These are phyloP conservation scores for Torymus texanus DNA, from an alignment of 2,888 invertebrate species.

Conservation along the genomic window DNA sequence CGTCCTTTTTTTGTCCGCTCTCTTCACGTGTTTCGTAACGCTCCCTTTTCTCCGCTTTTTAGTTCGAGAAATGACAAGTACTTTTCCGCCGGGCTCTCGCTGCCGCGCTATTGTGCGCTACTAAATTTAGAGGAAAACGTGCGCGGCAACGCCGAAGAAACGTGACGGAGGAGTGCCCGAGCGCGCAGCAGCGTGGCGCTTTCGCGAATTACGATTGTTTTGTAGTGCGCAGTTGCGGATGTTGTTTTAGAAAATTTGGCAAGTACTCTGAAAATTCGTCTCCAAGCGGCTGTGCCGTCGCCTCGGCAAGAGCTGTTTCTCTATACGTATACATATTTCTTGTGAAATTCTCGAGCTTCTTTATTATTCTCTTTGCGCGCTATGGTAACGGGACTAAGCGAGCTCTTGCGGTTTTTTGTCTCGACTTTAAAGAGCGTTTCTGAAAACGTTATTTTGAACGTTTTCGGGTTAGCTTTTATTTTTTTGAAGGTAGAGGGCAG, in stretches of 20 bases:
- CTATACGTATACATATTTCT: too few species aligned
- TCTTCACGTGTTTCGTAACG: background rate
- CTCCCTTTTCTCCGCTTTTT: conserved; percentile 11
- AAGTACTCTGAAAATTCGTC: conserved; percentile 3
- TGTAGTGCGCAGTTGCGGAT: too few species aligned
- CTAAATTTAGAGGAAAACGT: conserved; percentile 8
- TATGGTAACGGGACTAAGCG: too few species aligned
- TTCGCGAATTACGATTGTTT: conserved; percentile 19
- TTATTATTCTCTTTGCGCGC: too few species aligned
- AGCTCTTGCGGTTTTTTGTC: too few species aligned
- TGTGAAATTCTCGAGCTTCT: too few species aligned
- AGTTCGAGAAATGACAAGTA: conserved; percentile 17
- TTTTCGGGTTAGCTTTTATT: too few species aligned
- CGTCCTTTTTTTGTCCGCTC: background rate
- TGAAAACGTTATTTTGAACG: too few species aligned
- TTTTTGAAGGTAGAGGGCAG: too few species aligned
- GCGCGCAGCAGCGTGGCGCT: too few species aligned
- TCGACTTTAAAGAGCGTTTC: too few species aligned
- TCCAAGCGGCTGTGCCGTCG: background rate
- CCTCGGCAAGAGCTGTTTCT: too few species aligned
- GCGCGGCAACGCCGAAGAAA: conserved; percentile 8
- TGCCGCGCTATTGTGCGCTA: background rate
- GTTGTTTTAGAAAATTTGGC: background rate
- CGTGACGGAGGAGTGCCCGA: background rate
- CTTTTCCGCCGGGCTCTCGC: background rate